phyloP scores from a whole-genome alignment of 2,113 vertebrate species.

The Carassius gibelio region DNA sequence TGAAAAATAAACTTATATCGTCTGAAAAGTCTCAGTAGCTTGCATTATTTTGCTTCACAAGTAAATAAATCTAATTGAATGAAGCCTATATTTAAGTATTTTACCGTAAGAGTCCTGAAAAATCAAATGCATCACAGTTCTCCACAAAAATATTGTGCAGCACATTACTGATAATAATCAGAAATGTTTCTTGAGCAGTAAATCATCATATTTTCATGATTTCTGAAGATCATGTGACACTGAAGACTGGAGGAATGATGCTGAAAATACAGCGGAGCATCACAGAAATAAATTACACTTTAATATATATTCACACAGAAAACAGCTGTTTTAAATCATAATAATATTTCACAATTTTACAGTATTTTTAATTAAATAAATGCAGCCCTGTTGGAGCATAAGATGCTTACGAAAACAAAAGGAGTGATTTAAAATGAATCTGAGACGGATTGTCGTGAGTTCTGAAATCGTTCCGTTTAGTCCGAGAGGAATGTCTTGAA shows the following conservation, averaged over 20 bases:
- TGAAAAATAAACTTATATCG: no score
- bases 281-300: background rate
- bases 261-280: background rate
- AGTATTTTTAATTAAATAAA: background rate
- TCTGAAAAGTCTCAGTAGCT: no score
- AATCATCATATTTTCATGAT: no score
- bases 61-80: no score
- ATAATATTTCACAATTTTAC: background rate
- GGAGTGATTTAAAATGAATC: background rate
- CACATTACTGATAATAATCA: no score
- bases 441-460: background rate
- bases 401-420: background rate
- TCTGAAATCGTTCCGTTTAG: slow-evolving; percentile 24
- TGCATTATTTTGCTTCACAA: no score
- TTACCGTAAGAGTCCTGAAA: no score
- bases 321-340: background rate
- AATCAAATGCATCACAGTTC: no score
- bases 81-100: no score
- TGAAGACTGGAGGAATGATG: background rate
- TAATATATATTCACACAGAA: background rate
- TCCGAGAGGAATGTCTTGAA: slow-evolving; percentile 16
- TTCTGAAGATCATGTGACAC: background rate
- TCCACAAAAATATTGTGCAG: no score
- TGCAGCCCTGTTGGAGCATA: background rate
- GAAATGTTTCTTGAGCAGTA: no score